phyloP scores from a whole-genome alignment of 2,113 vertebrate genomes.

The Syngnathus typhle region DNA sequence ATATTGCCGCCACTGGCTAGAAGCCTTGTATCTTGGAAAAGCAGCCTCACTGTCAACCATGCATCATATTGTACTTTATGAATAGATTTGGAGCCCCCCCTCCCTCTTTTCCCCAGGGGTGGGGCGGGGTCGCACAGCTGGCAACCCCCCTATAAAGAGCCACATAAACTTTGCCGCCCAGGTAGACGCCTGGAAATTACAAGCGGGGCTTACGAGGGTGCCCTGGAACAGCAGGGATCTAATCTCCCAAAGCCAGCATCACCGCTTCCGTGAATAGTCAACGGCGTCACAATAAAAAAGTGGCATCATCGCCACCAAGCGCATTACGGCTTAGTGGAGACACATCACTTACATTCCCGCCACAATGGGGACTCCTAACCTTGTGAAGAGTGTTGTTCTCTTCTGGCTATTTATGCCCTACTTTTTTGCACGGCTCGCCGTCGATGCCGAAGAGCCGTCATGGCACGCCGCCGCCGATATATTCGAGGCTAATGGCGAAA shows the following conservation, averaged over 20 bases:
- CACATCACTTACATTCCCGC: slow-evolving; percentile 56
- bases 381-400: slow-evolving; percentile 25
- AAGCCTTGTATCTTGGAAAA: slow-evolving; percentile 51
- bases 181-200: slow-evolving; percentile 55
- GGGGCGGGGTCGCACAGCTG: slow-evolving; percentile 47
- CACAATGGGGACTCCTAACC: slow-evolving; percentile 43
- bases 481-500: slow-evolving; percentile 54
- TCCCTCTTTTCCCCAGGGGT: too few relatives aligned
- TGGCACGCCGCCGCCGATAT: slow-evolving; percentile 44
- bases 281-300: slow-evolving; percentile 45
- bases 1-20: slow-evolving; percentile 42
- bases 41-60: slow-evolving; percentile 49
- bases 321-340: slow-evolving; percentile 60
- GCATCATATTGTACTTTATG: slow-evolving; percentile 52
- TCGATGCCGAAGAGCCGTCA: slow-evolving; percentile 30
- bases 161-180: slow-evolving; percentile 51
- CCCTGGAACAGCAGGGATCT: slow-evolving; percentile 49
- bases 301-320: slow-evolving; percentile 50
- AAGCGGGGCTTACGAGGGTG: slow-evolving; percentile 47
- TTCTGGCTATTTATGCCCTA: slow-evolving; percentile 47
- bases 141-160: slow-evolving; percentile 52
- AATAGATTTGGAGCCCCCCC: slow-evolving; percentile 46
- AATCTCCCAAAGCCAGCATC: slow-evolving; percentile 45
- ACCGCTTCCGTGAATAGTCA: slow-evolving; percentile 63
- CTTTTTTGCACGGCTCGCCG: slow-evolving; percentile 26